These are phyloP conservation scores for Coelogynopora nodosa DNA, from an alignment of 2,888 invertebrate species.

Conservation along the genomic window DNA sequence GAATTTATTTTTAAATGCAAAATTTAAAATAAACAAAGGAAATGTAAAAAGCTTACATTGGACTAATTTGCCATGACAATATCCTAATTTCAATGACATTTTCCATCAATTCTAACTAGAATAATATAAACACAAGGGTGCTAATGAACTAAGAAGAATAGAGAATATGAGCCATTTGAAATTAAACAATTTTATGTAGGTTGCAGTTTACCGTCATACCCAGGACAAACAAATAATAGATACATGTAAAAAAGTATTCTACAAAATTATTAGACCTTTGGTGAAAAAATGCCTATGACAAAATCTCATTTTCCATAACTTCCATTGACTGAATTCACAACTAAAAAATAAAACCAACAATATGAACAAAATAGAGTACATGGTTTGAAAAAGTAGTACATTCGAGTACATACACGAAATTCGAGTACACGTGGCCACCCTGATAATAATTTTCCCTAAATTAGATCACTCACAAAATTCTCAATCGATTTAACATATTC, in stretches of 20 bases:
- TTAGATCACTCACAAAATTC: too few species aligned
- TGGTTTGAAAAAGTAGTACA: constrained; percentile 28
- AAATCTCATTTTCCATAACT: constrained; percentile 3
- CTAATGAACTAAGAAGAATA: background rate
- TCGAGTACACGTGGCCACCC: constrained; percentile 15
- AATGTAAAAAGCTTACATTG: background rate
- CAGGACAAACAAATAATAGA: constrained; percentile 29
- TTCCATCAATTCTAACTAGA: background rate
- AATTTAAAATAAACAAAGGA: background rate
- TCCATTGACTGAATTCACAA: constrained; percentile 7
- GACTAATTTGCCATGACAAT: background rate
- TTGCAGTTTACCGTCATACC: constrained; percentile 21
- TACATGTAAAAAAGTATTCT: constrained; percentile 18
- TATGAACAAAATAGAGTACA: constrained; percentile 10
- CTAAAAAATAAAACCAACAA: constrained; percentile 26
- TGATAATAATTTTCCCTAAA: too few species aligned
- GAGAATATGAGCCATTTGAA: background rate
- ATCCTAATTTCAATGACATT: background rate
- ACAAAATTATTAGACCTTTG: constrained; percentile 1
- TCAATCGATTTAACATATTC: too few species aligned
- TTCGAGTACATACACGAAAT: constrained; percentile 18
- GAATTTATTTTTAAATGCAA: background rate
- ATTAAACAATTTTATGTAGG: background rate
- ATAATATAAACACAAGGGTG: background rate
- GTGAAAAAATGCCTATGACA: constrained; percentile 1